Conservation (phyloP, 37 sponge, comb jelly and placozoan species). For the Agelas oroides region DNA sequence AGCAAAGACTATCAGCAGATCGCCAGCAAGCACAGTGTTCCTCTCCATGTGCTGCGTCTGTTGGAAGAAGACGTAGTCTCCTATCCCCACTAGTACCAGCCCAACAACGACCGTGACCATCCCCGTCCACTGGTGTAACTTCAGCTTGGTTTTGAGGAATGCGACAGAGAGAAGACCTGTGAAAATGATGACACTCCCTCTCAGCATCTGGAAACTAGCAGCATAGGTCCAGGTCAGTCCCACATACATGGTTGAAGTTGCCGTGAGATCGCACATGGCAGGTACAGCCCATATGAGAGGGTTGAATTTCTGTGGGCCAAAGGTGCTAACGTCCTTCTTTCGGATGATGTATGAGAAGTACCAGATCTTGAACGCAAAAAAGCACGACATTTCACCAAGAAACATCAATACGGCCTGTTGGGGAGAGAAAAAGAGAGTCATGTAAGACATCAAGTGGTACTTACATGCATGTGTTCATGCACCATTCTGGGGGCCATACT, state of each 20-base stretch:
- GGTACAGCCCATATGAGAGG: slow-evolving; percentile 92
- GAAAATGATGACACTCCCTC: slow-evolving; percentile 97
- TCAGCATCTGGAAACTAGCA: slow-evolving; percentile 94
- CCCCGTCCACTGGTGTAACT: slow-evolving; percentile 83
- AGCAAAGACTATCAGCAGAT: slow-evolving; percentile 90
- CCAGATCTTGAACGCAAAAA: slow-evolving; percentile 81
- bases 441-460: too few species aligned
- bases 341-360: slow-evolving; percentile 38
- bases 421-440: neutral
- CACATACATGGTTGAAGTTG: slow-evolving; percentile 91
- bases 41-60: slow-evolving; percentile 6
- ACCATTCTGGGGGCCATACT: too few species aligned
- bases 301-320: slow-evolving; percentile 87
- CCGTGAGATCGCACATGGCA: slow-evolving; percentile 90
- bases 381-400: slow-evolving; percentile 91
- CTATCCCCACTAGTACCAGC: slow-evolving; percentile 85
- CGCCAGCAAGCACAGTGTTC: slow-evolving; percentile 74
- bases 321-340: slow-evolving; percentile 61
- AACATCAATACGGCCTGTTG: slow-evolving; percentile 91
- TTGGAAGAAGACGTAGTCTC: slow-evolving; percentile 69
- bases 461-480: too few species aligned
- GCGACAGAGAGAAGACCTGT: slow-evolving; percentile 94
- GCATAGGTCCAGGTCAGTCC: slow-evolving; percentile 96
- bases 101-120: slow-evolving; percentile 94
- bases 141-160: slow-evolving; percentile 77